These are phyloP conservation scores for Cataglyphis albicans DNA, from an alignment of 2,888 invertebrate species.

Conservation along the genomic window DNA sequence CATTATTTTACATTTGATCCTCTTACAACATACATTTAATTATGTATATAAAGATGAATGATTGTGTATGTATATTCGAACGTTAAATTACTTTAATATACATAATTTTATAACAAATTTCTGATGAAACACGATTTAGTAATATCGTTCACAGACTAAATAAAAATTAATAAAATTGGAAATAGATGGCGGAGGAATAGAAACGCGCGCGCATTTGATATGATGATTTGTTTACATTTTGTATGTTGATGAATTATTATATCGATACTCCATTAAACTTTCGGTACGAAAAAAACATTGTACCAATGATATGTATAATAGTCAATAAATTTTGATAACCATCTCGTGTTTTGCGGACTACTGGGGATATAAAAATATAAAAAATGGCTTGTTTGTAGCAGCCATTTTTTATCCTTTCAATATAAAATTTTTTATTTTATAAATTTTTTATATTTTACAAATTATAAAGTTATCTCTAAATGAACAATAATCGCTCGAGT, in stretches of 20 bases:
- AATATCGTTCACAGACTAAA: conserved; percentile 18
- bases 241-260: conserved; percentile 36
- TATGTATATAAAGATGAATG: neutral
- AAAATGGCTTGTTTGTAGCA: neutral
- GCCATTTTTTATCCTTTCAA: neutral
- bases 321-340: conserved; percentile 51
- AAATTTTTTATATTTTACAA: conserved; percentile 9
- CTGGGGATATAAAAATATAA: neutral
- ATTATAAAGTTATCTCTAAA: neutral
- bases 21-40: neutral
- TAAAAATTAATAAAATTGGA: conserved; percentile 38
- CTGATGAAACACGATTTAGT: neutral
- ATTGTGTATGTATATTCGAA: neutral
- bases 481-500: neutral
- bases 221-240: conserved; percentile 40
- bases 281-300: conserved; percentile 29
- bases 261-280: conserved; percentile 42
- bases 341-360: conserved; percentile 7
- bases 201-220: neutral
- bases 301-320: conserved; percentile 35
- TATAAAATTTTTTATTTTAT: conserved; percentile 14
- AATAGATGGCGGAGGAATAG: neutral
- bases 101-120: conserved; percentile 9
- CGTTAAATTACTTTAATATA: conserved; percentile 21
- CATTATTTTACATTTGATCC: neutral